phyloP scores from a whole-genome alignment of 92 coral and sea anemone genomes.

The Palythoa grandiflora region DNA sequence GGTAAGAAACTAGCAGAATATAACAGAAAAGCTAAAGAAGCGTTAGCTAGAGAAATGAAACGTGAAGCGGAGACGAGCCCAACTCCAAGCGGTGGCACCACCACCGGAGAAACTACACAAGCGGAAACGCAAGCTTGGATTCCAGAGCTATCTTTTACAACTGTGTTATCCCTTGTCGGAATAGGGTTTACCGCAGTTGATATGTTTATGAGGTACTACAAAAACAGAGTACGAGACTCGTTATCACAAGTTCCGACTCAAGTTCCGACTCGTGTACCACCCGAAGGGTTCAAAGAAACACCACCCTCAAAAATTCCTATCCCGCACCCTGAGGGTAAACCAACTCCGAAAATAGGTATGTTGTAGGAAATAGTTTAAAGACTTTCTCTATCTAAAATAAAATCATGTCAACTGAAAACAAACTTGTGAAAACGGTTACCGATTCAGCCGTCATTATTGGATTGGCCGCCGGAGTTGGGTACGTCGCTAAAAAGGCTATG shows the following conservation, averaged over 20 bases:
- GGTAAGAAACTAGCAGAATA: constrained; percentile 15
- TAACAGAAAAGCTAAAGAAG: not conserved
- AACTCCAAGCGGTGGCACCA: too few relatives aligned
- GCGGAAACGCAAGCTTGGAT: not conserved
- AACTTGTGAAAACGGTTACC: not conserved
- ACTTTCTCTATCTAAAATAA: not conserved
- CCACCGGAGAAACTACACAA: not conserved
- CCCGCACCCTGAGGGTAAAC: not conserved
- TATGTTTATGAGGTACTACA: constrained; percentile 10
- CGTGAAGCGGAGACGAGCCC: not conserved
- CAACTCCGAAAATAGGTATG: not conserved
- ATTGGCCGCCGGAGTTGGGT: not conserved
- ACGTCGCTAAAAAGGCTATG: not conserved
- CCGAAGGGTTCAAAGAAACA: not conserved
- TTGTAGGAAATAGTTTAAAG: constrained; percentile 5
- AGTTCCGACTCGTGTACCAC: not conserved
- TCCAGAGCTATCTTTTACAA: constrained; percentile 17
- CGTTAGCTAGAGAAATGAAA: constrained; percentile 9
- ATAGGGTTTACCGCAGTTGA: not conserved
- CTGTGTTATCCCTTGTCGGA: not conserved
- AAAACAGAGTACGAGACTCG: not conserved
- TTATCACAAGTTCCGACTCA: too few relatives aligned
- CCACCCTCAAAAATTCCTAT: constrained; percentile 3
- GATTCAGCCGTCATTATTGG: not conserved
- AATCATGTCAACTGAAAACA: not conserved